These are phyloP conservation scores for Acrobeloides nanus DNA, from an alignment of 2,888 invertebrate genomes.

Conservation along the genomic window DNA sequence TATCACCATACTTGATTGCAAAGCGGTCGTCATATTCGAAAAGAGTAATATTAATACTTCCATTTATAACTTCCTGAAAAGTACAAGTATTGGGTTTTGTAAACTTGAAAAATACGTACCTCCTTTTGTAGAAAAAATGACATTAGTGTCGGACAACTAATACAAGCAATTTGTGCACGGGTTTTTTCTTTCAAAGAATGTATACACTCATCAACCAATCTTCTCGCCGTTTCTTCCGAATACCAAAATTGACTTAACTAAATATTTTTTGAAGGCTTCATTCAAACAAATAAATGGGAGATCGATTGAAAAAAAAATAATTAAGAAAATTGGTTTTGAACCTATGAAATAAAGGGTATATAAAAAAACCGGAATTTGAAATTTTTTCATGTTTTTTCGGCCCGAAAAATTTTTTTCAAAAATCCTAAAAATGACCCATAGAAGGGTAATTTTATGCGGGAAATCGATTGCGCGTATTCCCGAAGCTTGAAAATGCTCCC, in stretches of 20 bases:
- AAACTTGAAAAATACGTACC: slow-evolving; percentile 11
- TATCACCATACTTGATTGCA: slow-evolving; percentile 61
- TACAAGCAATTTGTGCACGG: slow-evolving; percentile 20
- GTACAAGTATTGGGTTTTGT: slow-evolving; percentile 2
- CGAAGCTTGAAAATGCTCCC: no score
- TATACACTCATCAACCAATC: slow-evolving; percentile 63
- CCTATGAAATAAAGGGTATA: no score
- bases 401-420: no score
- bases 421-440: no score
- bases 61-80: slow-evolving; percentile 13
- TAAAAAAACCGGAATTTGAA: no score
- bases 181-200: not conserved
- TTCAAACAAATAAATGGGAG: no score
- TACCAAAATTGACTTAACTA: slow-evolving; percentile 97
- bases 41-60: slow-evolving; percentile 22
- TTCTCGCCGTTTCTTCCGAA: slow-evolving; percentile 69
- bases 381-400: no score
- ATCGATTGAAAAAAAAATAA: no score
- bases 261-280: no score
- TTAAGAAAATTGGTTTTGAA: no score
- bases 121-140: slow-evolving; percentile 13
- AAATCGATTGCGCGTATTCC: no score
- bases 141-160: slow-evolving; percentile 31
- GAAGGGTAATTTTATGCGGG: no score
- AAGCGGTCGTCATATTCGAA: slow-evolving; percentile 82